Base-by-base conservation (phyloP, 2,888 invertebrate genomes). In the Masnerella sp. region DNA sequence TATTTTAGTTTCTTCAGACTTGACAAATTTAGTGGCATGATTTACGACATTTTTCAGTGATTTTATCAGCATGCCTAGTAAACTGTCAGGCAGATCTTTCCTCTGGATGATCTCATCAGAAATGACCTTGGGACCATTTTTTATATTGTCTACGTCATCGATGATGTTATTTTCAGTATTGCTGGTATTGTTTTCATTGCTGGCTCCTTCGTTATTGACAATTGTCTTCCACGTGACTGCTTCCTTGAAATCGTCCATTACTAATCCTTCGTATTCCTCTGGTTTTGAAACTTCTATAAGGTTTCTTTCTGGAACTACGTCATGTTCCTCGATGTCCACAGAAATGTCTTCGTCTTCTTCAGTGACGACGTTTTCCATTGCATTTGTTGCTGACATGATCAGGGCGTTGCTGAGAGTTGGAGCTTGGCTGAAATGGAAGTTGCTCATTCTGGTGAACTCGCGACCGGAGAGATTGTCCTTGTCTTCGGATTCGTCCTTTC, bases 21-120 rank as follows among this genome's bases (percentile, higher is more conserved):
- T n/a, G n/a, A n/a, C n/a, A n/a, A n/a, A n/a, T n/a, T n/a, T n/a
- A n/a, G n/a, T n/a, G n/a, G n/a, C n/a, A n/a, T n/a, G n/a, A n/a
- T n/a, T n/a, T n/a, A n/a, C n/a, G n/a, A n/a, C n/a, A n/a, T n/a
- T n/a, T n/a, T n/a, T n/a, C n/a, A n/a, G n/a, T n/a, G n/a, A n/a
- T n/a, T n/a, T n/a, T n/a, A 40, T 78, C 2, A 85, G 25, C 15
- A 78, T 77, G 17, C 79, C 79, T 15, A 80, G 78, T 20, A 83
- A 49, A 1, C 75, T 75, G 0, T 58, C 61, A 8, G 84, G 80
- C 51, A 85, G 81, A 47, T 85, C 80, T 59, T 84, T 81, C 11
- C 74, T 67, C 20, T 80, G 80, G 28, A 86, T 80, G 18, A 82
- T 65, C 71, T 84, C 73, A 61, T 81, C 79, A 0, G 86, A 86